Base-by-base conservation (phyloP, 2,113 vertebrate genomes). In the Prietella phreatophila region DNA sequence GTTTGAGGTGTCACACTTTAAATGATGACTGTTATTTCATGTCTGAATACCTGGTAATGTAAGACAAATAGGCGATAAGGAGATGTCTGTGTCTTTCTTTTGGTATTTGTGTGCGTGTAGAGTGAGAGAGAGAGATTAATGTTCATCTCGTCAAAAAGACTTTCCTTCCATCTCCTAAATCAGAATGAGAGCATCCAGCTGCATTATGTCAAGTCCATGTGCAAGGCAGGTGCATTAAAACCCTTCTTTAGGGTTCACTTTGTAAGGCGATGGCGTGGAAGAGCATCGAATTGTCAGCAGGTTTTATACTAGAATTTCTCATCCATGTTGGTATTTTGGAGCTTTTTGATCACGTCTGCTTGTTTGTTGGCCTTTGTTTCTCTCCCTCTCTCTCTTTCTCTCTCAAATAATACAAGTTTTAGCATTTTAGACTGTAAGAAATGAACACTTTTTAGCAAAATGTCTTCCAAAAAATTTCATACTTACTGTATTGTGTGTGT, bases 261-360 rank as follows among this genome's bases (percentile, higher is more conserved):
- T 88, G 86, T 82, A 75, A 81, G 76, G 55, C 17, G 39, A 27
- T 27, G 90, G 55, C 86, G 63, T 88, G 82, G 81, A 86, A 91
- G 73, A 84, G 55, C 86, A 86, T 85, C 55, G 56, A 75, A 81
- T 61, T 78, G 86, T 88, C 81, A 86, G 55, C 63, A 80, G 86
- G 14, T 88, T 88, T 86, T 86, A 81, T 82, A 78, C 79, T 86
- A 71, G 75, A 47, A 15, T 65, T 33, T 88, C 80, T 80, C 81
- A 75, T 73, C 53, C 82, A 42, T 88, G 36, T 69, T 84, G 87
- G 85, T 84, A 84, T 87, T 79, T 87, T 82, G 33, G 17, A 65
- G 78, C 36, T 47, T 69, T 87, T 84, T 80, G 42, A 65, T 88
- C 71, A 63, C 1, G 15, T 33, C 56, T n/a, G 4, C 69, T 53